A percentile compares a stretch with the other conserved stretches of the same genome.
Conservation (phyloP, 2,113 vertebrate genomes). For the Agapornis roseicollis region DNA sequence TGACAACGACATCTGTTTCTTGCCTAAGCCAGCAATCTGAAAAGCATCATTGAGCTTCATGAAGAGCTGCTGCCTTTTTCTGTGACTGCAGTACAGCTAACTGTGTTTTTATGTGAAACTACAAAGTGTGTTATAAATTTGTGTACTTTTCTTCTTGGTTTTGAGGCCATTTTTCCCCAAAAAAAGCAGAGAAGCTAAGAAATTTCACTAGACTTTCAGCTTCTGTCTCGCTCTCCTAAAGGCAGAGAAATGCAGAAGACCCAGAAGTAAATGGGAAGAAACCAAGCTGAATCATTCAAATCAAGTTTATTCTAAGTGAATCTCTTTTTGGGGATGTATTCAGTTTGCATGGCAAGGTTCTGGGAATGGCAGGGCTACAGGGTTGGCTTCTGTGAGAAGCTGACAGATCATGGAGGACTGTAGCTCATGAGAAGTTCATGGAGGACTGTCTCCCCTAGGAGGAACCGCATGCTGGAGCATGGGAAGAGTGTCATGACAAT, state of each 20-base stretch:
- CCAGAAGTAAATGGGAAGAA: neutral
- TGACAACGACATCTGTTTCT: neutral
- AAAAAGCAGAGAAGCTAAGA: neutral
- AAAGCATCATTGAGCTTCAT: neutral
- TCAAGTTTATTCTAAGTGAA: neutral
- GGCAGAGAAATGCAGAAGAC: neutral
- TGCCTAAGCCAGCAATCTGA: neutral
- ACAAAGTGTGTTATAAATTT: neutral
- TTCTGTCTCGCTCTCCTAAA: neutral
- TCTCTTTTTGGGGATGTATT: neutral
- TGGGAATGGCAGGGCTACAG: neutral
- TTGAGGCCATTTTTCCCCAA: neutral
- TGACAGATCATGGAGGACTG: neutral
- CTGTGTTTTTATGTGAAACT: neutral
- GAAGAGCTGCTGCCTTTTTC: neutral
- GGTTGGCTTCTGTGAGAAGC: neutral
- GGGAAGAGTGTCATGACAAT: neutral
- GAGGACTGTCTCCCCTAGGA: neutral
- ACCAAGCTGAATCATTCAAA: neutral
- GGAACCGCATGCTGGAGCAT: neutral
- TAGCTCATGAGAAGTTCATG: neutral
- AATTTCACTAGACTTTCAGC: neutral
- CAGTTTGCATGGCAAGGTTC: neutral
- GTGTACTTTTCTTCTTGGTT: neutral
- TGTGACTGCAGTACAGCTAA: neutral